Evolutionary conservation across 2,113 vertebrate genomes (phyloP), one percentile per base, ranked within the genome.

Genomic region (Salminus brasiliensis): DNA sequence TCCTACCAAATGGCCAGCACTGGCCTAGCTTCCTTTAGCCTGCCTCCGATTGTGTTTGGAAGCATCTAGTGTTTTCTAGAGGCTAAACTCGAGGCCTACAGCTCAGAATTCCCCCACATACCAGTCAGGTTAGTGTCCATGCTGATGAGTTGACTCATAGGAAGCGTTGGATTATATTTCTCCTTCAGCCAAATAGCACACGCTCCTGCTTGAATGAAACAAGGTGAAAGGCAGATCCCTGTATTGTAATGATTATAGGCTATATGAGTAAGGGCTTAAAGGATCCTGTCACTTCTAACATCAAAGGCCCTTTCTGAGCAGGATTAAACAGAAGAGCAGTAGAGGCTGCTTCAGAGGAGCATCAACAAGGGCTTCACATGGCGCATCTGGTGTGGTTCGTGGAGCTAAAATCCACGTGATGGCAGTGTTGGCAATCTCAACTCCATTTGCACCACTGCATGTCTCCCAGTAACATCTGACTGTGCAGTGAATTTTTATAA

Each of bases 101-200:
- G 84, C 74, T 74, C 70, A 76, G 68, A 91, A 91, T 84, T 86
- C 84, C 87, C 81, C 89, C 74, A 76, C 85, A 92, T 92, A 92
- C 90, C 84, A 87, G 45, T 30, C 1, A 72, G 81, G 73, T 92
- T 90, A 92, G 76, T 78, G 36, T 78, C 67, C 70, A 18, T 47
- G 70, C 53, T 72, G 76, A 78, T 85, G 85, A 39, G n/a, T 65
- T 93, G 91, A 93, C 81, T 93, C 93, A 93, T 86, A 89, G 87
- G 90, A 90, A 90, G 85, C 71, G 21, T 73, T 13, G 53, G 76
- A 70, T 90, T 84, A 81, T 83, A 74, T 79, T 81, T 72, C 23
- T 43, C 18, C 69, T 52, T 52, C 43, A 32, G 70, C 45, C 75
- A 70, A 81, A 74, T 21, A 18, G 29, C 73, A 67, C 52, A n/a